phyloP scores from a whole-genome alignment of 2,797 vertebrate genomes.

The Eulemur mongoz region DNA sequence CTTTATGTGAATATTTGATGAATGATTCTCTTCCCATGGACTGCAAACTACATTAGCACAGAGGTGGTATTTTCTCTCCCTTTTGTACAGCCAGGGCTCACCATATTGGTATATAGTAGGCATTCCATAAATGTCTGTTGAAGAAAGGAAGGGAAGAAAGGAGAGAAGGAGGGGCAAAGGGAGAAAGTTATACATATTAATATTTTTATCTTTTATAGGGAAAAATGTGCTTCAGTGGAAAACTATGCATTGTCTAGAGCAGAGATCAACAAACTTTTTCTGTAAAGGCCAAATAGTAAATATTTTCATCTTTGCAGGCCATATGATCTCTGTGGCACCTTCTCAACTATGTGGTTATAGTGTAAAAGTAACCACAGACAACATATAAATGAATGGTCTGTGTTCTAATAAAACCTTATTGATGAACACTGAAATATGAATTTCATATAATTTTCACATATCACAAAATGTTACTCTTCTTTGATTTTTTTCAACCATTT shows the following conservation, averaged over 20 bases:
- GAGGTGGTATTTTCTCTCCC: not conserved
- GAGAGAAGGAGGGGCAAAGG: not conserved
- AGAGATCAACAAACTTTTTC: not conserved
- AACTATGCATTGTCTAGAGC: slow-evolving; percentile 6
- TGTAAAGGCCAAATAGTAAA: not conserved
- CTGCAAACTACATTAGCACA: not conserved
- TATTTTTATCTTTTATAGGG: not conserved
- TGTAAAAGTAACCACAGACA: not conserved
- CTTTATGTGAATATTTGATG: slow-evolving; percentile 38
- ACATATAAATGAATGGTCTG: not conserved
- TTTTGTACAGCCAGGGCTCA: not conserved
- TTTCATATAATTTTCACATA: slow-evolving; percentile 35
- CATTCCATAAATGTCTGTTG: not conserved
- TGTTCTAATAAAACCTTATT: slow-evolving; percentile 29
- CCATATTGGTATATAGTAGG: not conserved
- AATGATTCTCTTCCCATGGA: not conserved
- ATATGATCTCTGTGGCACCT: not conserved
- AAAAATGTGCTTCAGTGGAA: not conserved
- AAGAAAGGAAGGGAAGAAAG: not conserved
- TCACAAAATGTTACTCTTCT: slow-evolving; percentile 8
- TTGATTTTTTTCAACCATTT: not conserved
- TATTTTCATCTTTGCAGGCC: not conserved
- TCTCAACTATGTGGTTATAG: not conserved
- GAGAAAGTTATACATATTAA: not conserved
- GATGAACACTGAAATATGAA: not conserved